Base-by-base conservation (phyloP, 2,888 invertebrate species). In the Diadegma fenestrale region DNA sequence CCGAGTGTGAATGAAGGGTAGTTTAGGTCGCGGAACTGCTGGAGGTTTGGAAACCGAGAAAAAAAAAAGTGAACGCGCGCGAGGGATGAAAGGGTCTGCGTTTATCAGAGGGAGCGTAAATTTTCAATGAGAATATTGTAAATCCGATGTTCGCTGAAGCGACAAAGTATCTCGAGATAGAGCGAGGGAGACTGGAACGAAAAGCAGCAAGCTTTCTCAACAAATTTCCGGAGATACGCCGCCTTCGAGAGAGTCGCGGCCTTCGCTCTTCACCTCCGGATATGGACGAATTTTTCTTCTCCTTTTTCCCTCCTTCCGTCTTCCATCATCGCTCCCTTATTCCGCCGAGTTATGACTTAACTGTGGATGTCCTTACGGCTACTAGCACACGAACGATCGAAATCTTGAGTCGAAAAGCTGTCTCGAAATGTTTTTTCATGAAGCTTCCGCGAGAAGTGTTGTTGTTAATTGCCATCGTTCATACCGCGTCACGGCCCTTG, bases 111-210 rank as follows among this genome's bases (percentile, higher is more conserved):
- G 86, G 69, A 45, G 88, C 88, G 91, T 91, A 89, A 91, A 92
- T 92, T 92, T 90, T 84, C 78, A 90, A 90, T 88, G 64, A 54
- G 88, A 91, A 90, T 89, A 89, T 91, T 90, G 89, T 89, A 90
- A 90, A 91, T 91, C 89, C 89, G 85, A 75, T 79, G 76, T 69
- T 86, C 87, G 87, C 64, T 88, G 89, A 90, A 89, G 85, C 89
- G 88, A 87, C 84, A 90, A 91, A 90, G 89, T 90, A 90, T 87
- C 80, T 87, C 72, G 69, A 79, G 64, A 19, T 41, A 33, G 12
- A 45, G 61, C 61, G 43, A 45, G 63, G 45, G 61, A 43, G 58
- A 73, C 2, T 14, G 33, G 6, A 61, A 61, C 73, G 41, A 45
- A 61, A 43, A 43, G 19, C 41, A 43, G 51, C 48, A n/a, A 51